phyloP scores from a whole-genome alignment of 2,797 vertebrate genomes.

The Esox masquinongy region DNA sequence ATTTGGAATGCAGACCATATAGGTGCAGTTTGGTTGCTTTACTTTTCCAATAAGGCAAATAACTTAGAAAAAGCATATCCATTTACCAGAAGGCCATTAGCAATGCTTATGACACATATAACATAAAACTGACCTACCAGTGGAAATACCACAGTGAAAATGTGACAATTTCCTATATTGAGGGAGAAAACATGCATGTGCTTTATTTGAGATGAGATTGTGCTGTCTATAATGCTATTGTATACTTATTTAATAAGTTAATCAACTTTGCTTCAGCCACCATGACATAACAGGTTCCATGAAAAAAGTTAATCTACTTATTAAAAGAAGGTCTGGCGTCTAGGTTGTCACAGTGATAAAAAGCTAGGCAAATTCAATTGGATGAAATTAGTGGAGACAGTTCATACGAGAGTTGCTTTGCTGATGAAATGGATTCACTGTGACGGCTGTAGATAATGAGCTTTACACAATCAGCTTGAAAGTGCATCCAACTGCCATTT shows the following conservation, averaged over 20 bases:
- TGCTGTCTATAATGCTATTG: conserved; percentile 2
- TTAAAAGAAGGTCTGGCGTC: conserved; percentile 52
- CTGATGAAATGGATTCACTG: conserved; percentile 72
- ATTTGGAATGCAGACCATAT: not conserved
- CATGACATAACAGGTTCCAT: conserved; percentile 48
- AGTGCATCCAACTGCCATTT: conserved; percentile 57
- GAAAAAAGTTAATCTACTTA: conserved; percentile 67
- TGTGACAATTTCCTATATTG: not conserved
- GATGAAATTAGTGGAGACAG: conserved; percentile 69
- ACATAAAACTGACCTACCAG: not conserved
- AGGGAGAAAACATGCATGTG: not conserved
- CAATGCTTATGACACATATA: not conserved
- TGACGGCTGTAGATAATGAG: conserved; percentile 74
- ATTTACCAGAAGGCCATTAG: conserved; percentile 37
- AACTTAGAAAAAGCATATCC: conserved; percentile 31
- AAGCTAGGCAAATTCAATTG: conserved; percentile 61
- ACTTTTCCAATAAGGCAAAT: conserved; percentile 47
- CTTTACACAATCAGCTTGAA: conserved; percentile 72
- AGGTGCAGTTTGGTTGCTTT: not conserved
- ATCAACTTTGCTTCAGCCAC: conserved; percentile 43
- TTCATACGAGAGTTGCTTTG: conserved; percentile 60
- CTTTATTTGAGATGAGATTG: not conserved
- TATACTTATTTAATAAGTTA: conserved; percentile 44
- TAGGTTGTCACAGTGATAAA: conserved; percentile 63
- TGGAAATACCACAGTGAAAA: not conserved